phyloP scores from a whole-genome alignment of 2,113 vertebrate species.

The Tetrax tetrax region DNA sequence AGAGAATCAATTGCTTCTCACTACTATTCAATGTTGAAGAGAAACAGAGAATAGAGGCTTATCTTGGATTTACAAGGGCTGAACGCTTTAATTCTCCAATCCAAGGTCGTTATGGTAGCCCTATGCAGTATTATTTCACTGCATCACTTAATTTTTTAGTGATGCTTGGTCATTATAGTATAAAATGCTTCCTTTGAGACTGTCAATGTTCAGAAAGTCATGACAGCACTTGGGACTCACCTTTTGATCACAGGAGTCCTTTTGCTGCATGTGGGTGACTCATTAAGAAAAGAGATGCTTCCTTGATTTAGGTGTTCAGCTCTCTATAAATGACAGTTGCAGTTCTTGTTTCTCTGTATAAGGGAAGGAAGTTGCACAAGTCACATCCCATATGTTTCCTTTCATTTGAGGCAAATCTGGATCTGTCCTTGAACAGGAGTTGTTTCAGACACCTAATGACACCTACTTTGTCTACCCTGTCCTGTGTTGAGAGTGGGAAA shows the following conservation, averaged over 20 bases:
- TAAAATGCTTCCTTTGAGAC: neutral
- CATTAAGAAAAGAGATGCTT: neutral
- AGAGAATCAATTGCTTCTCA: neutral
- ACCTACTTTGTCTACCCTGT: neutral
- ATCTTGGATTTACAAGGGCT: neutral
- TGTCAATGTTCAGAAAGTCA: neutral
- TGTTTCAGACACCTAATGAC: neutral
- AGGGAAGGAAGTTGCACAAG: neutral
- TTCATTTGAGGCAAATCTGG: neutral
- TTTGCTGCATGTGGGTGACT: neutral
- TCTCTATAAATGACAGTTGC: neutral
- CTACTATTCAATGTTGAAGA: neutral
- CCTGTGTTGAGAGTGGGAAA: neutral
- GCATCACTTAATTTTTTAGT: neutral
- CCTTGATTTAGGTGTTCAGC: neutral
- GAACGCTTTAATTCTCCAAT: neutral
- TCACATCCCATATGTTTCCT: fast-evolving
- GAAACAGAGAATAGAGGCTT: neutral
- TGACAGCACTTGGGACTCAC: neutral
- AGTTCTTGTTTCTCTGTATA: neutral
- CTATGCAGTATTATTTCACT: neutral
- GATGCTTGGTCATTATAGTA: neutral
- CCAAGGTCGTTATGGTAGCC: neutral
- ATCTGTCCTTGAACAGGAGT: neutral
- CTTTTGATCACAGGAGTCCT: neutral